Conservation (phyloP, 1,140 invertebrate species). For the Drosophila rhopaloa region DNA sequence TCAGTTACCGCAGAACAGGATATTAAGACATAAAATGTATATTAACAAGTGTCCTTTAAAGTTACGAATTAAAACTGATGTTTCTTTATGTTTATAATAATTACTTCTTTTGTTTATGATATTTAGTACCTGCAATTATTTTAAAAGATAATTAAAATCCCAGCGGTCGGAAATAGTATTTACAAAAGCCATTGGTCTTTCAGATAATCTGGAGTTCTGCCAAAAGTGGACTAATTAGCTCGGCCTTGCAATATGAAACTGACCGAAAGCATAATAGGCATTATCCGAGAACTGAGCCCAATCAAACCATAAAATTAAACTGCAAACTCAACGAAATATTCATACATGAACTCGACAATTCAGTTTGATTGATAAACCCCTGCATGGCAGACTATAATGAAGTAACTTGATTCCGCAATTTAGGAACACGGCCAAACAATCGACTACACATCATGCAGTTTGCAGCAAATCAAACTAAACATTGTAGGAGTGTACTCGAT, state of each 20-base stretch:
- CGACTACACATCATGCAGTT: constrained; percentile 64
- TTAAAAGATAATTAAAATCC: no score
- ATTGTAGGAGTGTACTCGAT: constrained; percentile 7
- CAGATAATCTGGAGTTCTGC: not conserved
- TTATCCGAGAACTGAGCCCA: constrained; percentile 19
- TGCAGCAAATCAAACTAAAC: constrained; percentile 65
- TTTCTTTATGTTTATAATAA: no score
- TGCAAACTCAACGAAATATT: constrained; percentile 61
- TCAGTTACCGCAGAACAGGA: not conserved
- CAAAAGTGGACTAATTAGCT: constrained; percentile 24
- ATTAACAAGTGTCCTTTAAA: no score
- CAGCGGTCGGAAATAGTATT: not conserved
- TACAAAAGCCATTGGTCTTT: not conserved
- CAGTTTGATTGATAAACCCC: constrained; percentile 66
- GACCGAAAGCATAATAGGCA: constrained; percentile 11
- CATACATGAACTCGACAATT: constrained; percentile 39
- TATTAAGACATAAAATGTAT: not conserved
- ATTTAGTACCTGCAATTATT: not conserved
- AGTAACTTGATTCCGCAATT: constrained; percentile 38
- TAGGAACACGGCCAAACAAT: constrained; percentile 26
- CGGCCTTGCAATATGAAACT: constrained; percentile 20
- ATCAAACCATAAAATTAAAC: constrained; percentile 59
- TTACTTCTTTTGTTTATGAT: not conserved
- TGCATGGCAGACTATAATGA: constrained; percentile 54
- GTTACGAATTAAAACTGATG: no score